Conservation (phyloP, 2,113 vertebrate genomes). For the Microtus montanus region DNA sequence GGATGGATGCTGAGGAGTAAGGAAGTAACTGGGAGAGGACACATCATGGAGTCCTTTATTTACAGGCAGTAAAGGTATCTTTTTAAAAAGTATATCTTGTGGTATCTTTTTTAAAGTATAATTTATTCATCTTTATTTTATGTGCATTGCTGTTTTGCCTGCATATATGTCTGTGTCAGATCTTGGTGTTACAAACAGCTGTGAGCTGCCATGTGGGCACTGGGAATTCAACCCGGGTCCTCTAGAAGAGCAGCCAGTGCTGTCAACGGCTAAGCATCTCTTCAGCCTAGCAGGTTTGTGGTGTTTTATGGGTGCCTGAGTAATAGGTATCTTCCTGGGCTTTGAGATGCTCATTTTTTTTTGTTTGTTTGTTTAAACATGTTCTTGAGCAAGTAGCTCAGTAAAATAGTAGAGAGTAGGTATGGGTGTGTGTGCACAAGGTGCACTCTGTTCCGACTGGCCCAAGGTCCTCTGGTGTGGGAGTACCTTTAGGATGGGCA, state of each 20-base stretch:
- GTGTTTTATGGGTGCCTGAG: background rate
- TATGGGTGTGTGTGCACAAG: background rate
- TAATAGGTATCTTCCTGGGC: background rate
- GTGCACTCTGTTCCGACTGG: too few species aligned
- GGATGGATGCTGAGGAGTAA: background rate
- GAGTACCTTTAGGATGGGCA: background rate
- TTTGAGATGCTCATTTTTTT: background rate
- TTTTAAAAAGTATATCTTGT: background rate
- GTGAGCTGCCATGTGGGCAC: background rate
- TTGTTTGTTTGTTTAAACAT: background rate
- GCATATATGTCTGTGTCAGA: background rate
- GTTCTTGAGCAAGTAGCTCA: background rate
- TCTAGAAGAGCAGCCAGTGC: background rate
- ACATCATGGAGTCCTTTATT: background rate
- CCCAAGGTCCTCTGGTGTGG: background rate
- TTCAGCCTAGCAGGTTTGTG: fast-evolving
- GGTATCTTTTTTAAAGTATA: background rate
- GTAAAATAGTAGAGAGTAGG: background rate
- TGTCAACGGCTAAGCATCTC: background rate
- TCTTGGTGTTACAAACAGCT: background rate
- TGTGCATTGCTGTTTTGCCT: background rate
- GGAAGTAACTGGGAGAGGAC: too few species aligned
- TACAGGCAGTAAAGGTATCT: background rate
- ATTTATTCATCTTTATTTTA: background rate
- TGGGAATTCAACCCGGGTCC: background rate